A percentile compares a stretch with the other conserved stretches of the same genome.
phyloP scores from a whole-genome alignment of 2,888 invertebrate species.

The Euzophera pinguis region DNA sequence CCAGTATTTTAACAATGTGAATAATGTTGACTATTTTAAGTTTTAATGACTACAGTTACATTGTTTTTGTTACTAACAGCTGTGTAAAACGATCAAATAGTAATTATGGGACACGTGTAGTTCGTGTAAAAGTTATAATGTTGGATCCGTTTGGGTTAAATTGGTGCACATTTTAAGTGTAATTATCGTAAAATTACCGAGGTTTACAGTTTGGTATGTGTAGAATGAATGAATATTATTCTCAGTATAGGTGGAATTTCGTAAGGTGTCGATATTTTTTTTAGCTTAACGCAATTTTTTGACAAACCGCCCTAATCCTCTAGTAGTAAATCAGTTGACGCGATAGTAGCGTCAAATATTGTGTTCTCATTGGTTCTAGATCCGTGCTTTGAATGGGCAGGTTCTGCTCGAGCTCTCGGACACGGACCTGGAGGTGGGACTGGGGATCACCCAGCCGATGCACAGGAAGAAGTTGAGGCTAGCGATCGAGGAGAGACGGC shows the following conservation, averaged over 20 bases:
- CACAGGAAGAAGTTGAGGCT: constrained; percentile 95
- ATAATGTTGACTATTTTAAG: background rate
- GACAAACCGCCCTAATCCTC: background rate
- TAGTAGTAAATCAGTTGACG: constrained; percentile 51
- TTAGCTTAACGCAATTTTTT: too few relatives aligned
- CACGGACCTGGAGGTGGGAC: constrained; percentile 92
- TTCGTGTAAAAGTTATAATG: too few relatives aligned
- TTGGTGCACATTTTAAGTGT: too few relatives aligned
- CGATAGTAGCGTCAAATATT: constrained; percentile 77
- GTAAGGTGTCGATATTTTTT: too few relatives aligned
- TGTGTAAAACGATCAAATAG: background rate
- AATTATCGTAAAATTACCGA: too few relatives aligned
- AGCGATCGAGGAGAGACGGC: constrained; percentile 95
- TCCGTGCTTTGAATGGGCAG: constrained; percentile 86
- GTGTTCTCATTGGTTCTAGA: constrained; percentile 83
- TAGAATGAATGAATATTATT: too few relatives aligned
- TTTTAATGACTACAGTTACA: background rate
- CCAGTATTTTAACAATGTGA: background rate
- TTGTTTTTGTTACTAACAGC: background rate
- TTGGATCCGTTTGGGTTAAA: too few relatives aligned
- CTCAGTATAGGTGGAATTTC: too few relatives aligned
- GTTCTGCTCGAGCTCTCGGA: constrained; percentile 95
- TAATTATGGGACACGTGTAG: background rate
- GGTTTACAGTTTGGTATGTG: too few relatives aligned
- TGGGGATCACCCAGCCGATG: constrained; percentile 95